A percentile compares a stretch with the other conserved stretches of the same genome.
Conservation (phyloP, 2,113 vertebrate species). For the Chelonoidis abingdonii region DNA sequence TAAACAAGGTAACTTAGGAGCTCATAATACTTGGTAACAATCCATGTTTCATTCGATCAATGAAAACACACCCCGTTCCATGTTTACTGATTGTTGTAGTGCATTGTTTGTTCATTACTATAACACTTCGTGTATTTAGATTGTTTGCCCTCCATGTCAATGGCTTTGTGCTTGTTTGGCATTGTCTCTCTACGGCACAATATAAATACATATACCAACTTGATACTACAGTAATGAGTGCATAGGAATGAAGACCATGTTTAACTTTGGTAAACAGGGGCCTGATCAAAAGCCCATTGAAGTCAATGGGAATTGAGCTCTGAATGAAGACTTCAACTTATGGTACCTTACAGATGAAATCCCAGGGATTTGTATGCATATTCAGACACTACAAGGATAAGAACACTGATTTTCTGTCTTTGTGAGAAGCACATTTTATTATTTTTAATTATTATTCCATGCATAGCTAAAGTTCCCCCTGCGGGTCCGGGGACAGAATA, state of each 20-base stretch:
- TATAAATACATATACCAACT: neutral
- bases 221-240: neutral
- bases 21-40: neutral
- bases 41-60: neutral
- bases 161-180: constrained; percentile 8
- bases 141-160: constrained; percentile 29
- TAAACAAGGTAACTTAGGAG: neutral
- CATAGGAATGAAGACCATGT: neutral
- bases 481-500: too few relatives aligned
- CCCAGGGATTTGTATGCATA: neutral
- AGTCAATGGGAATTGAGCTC: neutral
- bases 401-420: neutral
- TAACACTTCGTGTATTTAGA: constrained; percentile 6
- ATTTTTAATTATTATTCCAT: neutral
- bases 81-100: neutral
- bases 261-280: neutral
- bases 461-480: neutral
- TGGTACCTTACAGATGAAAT: neutral
- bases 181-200: neutral
- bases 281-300: neutral
- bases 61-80: neutral
- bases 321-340: neutral
- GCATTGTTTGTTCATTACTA: neutral
- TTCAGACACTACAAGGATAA: neutral
- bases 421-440: neutral